These are phyloP conservation scores for Monochamus saltuarius DNA, from an alignment of 1,140 invertebrate genomes.

Conservation along the genomic window DNA sequence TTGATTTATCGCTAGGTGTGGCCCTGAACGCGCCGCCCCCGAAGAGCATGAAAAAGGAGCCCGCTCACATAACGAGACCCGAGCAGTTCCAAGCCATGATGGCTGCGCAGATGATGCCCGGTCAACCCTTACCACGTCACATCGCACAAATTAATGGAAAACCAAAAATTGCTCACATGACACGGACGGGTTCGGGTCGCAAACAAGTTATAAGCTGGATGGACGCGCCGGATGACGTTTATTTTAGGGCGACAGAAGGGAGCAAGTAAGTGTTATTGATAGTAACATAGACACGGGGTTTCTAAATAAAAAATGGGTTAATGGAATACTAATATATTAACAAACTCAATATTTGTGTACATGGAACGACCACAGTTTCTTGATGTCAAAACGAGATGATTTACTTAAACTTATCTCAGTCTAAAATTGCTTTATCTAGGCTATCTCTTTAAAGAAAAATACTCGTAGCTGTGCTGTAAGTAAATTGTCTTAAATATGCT, in stretches of 20 bases:
- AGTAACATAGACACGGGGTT: too few relatives aligned
- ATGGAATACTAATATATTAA: too few relatives aligned
- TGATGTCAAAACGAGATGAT: too few relatives aligned
- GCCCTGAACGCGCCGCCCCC: constrained; percentile 57
- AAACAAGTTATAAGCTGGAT: constrained; percentile 96
- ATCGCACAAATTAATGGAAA: constrained; percentile 70
- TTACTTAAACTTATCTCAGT: too few relatives aligned
- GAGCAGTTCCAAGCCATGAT: constrained; percentile 69
- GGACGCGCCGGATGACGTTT: constrained; percentile 96
- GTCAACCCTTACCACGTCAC: constrained; percentile 63
- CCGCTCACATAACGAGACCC: constrained; percentile 63
- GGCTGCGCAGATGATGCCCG: constrained; percentile 58
- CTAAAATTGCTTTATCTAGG: too few relatives aligned
- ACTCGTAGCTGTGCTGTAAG: too few relatives aligned
- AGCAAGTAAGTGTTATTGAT: constrained; percentile 73
- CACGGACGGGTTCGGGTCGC: constrained; percentile 61
- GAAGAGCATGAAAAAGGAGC: constrained; percentile 70
- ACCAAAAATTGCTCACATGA: constrained; percentile 71
- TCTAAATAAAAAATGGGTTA: too few relatives aligned
- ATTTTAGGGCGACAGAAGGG: constrained; percentile 86
- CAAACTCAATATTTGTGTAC: too few relatives aligned
- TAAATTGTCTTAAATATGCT: too few relatives aligned
- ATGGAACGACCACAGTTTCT: too few relatives aligned
- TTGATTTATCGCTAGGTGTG: constrained; percentile 30
- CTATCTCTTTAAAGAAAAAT: too few relatives aligned